phyloP scores from a whole-genome alignment of 2,888 invertebrate genomes.

The Plagiodera versicolora region DNA sequence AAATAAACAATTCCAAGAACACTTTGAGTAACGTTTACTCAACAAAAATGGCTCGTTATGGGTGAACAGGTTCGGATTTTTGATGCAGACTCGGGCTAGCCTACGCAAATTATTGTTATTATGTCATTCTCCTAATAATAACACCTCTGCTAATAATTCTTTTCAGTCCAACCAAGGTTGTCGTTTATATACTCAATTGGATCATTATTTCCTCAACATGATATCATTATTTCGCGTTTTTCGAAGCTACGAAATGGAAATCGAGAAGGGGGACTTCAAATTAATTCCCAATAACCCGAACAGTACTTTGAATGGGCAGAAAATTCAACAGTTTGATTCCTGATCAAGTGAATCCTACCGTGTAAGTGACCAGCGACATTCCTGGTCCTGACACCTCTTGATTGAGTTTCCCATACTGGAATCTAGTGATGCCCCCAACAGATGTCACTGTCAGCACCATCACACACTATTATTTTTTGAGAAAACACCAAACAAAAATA shows the following conservation, averaged over 20 bases:
- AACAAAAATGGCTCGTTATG: neutral
- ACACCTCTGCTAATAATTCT: neutral
- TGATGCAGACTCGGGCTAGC: neutral
- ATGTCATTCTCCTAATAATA: neutral
- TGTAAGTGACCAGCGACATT: constrained; percentile 18
- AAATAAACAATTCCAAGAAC: neutral
- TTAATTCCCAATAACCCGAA: no score
- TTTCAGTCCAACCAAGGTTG: neutral
- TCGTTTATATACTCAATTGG: neutral
- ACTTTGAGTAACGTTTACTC: neutral
- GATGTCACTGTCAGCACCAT: constrained; percentile 51
- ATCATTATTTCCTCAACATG: neutral
- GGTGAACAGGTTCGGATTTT: neutral
- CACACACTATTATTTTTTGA: constrained; percentile 25
- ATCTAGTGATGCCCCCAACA: constrained; percentile 47
- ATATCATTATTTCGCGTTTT: no score
- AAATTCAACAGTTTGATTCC: no score
- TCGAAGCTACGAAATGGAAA: no score
- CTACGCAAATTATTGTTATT: neutral
- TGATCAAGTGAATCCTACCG: no score
- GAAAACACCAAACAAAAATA: constrained; percentile 1
- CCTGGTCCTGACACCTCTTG: constrained; percentile 33
- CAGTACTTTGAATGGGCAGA: no score
- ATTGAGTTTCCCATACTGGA: constrained; percentile 45
- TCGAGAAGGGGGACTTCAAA: no score